Percentiles rank a stretch among this genome's conserved stretches.
Evolutionary conservation across 2,113 vertebrate genomes (phyloP).

Genomic region (Siniperca knerii): DNA sequence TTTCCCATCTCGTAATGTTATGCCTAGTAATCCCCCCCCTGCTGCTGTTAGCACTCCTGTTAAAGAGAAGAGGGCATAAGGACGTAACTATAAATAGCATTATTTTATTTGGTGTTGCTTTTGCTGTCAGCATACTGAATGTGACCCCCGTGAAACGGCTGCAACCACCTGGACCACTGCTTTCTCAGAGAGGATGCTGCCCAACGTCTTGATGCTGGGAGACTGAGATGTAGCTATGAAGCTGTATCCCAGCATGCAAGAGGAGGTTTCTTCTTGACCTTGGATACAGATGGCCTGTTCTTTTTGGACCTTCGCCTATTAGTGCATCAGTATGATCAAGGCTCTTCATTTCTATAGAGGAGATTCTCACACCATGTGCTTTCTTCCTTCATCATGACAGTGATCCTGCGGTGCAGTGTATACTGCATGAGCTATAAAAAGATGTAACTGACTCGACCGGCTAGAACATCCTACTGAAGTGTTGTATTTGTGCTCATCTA

Average conservation of each 20-base stretch:
- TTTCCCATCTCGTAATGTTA: slow-evolving; percentile 44
- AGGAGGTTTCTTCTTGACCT: slow-evolving; percentile 25
- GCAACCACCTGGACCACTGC: slow-evolving; percentile 61
- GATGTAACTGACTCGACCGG: slow-evolving; percentile 43
- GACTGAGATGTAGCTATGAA: not conserved
- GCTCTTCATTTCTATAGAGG: not conserved
- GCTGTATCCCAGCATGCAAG: slow-evolving; percentile 8
- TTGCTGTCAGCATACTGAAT: slow-evolving; percentile 46
- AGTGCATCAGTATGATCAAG: slow-evolving; percentile 22
- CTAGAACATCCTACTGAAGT: slow-evolving; percentile 7
- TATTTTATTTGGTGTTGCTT: slow-evolving; percentile 52
- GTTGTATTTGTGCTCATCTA: slow-evolving; percentile 35
- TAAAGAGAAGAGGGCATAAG: slow-evolving; percentile 31
- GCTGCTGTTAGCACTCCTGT: slow-evolving; percentile 4
- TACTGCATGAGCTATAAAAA: slow-evolving; percentile 66
- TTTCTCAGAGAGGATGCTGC: slow-evolving; percentile 19
- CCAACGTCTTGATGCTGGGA: not conserved
- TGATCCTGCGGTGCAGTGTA: slow-evolving; percentile 21
- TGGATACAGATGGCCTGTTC: slow-evolving; percentile 13
- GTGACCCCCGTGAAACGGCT: slow-evolving; percentile 61
- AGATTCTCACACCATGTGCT: slow-evolving; percentile 15
- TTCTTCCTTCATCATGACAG: slow-evolving; percentile 2
- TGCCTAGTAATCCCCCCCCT: slow-evolving; percentile 52
- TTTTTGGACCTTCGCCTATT: slow-evolving; percentile 11
- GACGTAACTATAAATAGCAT: slow-evolving; percentile 68